A percentile compares a stretch with the other conserved stretches of the same genome.
Conservation (phyloP, 2,113 vertebrate species). For the Hemichromis elongatus region DNA sequence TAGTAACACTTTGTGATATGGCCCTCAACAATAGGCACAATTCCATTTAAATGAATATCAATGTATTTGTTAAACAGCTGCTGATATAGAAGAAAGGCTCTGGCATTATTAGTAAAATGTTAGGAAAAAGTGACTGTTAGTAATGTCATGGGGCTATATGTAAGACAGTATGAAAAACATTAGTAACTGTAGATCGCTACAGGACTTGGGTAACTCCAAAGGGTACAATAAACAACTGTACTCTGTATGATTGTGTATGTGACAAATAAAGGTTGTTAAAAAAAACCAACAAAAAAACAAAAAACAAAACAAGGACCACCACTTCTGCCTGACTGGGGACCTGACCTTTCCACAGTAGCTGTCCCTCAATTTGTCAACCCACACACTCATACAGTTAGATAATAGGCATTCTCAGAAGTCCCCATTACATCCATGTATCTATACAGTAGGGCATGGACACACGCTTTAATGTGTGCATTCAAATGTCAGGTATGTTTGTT, state of each 20-base stretch:
- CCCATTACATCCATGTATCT: not conserved
- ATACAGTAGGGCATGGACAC: not conserved
- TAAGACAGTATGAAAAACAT: not conserved
- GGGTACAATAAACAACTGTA: slow-evolving; percentile 3
- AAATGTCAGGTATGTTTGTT: slow-evolving; percentile 32
- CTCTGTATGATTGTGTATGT: too few species aligned
- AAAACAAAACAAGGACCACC: not conserved
- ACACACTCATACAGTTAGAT: slow-evolving; percentile 16
- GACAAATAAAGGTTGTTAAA: too few species aligned
- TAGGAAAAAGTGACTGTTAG: not conserved
- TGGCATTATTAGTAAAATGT: not conserved
- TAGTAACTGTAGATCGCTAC: not conserved
- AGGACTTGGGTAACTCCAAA: not conserved
- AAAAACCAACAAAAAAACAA: too few species aligned
- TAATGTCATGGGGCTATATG: not conserved
- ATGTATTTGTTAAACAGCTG: not conserved
- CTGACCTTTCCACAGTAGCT: slow-evolving; percentile 45
- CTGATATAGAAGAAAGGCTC: not conserved
- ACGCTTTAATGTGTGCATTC: slow-evolving; percentile 7
- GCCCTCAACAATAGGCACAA: accelerated
- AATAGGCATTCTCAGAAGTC: slow-evolving; percentile 36
- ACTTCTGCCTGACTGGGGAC: not conserved
- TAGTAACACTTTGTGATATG: not conserved
- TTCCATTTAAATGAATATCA: not conserved
- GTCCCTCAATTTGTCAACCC: slow-evolving; percentile 18